A percentile compares a stretch with the other conserved stretches of the same genome.
These are phyloP conservation scores for Tetropium fuscum DNA, from an alignment of 2,888 invertebrate species.

Conservation along the genomic window DNA sequence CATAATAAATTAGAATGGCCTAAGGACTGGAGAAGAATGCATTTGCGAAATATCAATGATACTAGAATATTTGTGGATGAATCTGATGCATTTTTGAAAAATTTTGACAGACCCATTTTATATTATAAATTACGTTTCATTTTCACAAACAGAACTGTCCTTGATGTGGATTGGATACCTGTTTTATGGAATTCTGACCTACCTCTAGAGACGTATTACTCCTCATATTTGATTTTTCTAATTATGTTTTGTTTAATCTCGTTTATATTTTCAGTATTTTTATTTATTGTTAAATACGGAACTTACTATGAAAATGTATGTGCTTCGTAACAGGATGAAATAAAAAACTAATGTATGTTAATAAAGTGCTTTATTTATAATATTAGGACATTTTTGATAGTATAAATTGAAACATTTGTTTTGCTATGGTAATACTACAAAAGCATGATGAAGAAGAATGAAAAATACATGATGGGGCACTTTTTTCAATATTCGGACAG, in stretches of 20 bases:
- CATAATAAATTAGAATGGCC: neutral
- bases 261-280: neutral
- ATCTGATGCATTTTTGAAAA: neutral
- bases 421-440: neutral
- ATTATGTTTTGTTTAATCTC: neutral
- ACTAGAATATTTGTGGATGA: neutral
- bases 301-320: neutral
- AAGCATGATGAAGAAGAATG: neutral
- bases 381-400: neutral
- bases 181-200: neutral
- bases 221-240: neutral
- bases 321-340: neutral
- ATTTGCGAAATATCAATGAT: neutral
- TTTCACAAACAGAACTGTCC: neutral
- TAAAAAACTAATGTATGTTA: neutral
- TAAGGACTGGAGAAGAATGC: neutral
- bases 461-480: neutral
- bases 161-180: neutral
- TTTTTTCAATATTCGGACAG: conserved; percentile 1
- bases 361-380: neutral
- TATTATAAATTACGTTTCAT: neutral
- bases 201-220: neutral
- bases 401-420: conserved; percentile 2
- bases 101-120: neutral
- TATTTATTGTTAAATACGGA: neutral